Conservation (phyloP, 2,888 invertebrate species). For the Noctua janthe region DNA sequence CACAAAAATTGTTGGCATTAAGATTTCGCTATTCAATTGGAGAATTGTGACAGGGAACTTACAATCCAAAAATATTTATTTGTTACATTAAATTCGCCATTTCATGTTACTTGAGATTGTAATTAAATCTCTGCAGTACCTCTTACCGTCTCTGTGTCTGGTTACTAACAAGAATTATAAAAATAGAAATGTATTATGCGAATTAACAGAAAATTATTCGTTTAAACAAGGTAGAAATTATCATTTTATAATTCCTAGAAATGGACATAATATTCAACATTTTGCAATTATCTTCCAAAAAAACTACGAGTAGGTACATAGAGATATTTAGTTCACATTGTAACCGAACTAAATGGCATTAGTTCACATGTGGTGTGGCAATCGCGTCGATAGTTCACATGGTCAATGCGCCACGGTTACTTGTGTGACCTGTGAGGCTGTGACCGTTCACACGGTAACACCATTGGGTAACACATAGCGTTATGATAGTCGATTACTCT, state of each 20-base stretch:
- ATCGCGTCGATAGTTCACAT: conserved; percentile 36
- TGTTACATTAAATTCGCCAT: neutral
- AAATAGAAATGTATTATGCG: neutral
- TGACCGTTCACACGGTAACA: conserved; percentile 44
- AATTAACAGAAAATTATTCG: neutral
- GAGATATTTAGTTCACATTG: conserved; percentile 19
- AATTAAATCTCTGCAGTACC: neutral
- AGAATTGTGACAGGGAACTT: neutral
- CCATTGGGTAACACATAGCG: neutral
- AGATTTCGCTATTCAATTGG: neutral
- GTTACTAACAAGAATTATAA: neutral
- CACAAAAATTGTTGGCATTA: neutral
- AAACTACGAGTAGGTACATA: no score
- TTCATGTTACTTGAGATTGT: neutral
- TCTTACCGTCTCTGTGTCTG: no score
- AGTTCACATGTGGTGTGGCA: conserved; percentile 29
- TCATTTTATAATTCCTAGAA: no score
- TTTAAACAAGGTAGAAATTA: neutral
- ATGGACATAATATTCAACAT: neutral
- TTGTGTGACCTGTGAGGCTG: conserved; percentile 26
- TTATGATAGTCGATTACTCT: conserved; percentile 9
- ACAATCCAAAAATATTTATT: neutral
- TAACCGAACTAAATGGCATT: conserved; percentile 3
- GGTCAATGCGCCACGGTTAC: conserved; percentile 21
- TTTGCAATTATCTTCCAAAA: neutral